Conservation (phyloP, 2,113 vertebrate genomes). For the Odontophorus gujanensis region DNA sequence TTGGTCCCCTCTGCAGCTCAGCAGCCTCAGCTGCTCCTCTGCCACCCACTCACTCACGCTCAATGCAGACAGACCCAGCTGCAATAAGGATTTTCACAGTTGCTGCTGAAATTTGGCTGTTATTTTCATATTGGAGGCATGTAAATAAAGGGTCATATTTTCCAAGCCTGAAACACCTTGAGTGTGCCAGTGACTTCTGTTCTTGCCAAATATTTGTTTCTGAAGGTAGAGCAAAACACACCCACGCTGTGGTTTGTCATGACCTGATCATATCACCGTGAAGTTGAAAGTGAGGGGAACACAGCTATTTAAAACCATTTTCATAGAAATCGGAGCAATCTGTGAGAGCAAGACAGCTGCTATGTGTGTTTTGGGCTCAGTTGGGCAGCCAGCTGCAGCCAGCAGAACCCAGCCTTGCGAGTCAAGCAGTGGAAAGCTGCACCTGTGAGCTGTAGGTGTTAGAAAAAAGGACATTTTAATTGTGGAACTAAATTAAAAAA, state of each 20-base stretch:
- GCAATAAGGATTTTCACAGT: background rate
- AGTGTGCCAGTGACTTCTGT: accelerated
- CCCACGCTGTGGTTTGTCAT: background rate
- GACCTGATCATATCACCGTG: background rate
- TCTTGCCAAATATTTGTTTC: background rate
- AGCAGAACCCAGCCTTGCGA: background rate
- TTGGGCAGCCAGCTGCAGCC: conserved; percentile 3
- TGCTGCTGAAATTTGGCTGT: background rate
- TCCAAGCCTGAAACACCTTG: background rate
- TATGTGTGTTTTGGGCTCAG: conserved; percentile 2
- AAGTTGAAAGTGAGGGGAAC: background rate
- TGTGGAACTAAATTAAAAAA: background rate
- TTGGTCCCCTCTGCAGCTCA: background rate
- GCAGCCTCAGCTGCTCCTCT: background rate
- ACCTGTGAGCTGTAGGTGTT: background rate
- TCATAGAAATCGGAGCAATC: background rate
- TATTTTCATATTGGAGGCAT: background rate
- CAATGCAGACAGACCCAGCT: accelerated
- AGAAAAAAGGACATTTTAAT: background rate
- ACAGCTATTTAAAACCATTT: conserved; percentile 10
- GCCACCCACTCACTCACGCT: accelerated
- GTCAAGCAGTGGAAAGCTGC: background rate
- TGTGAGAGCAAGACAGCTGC: background rate
- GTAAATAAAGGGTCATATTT: background rate
- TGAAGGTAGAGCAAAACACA: background rate